phyloP scores from a whole-genome alignment of 2,888 invertebrate genomes.

The Acanthoscelides obtectus region DNA sequence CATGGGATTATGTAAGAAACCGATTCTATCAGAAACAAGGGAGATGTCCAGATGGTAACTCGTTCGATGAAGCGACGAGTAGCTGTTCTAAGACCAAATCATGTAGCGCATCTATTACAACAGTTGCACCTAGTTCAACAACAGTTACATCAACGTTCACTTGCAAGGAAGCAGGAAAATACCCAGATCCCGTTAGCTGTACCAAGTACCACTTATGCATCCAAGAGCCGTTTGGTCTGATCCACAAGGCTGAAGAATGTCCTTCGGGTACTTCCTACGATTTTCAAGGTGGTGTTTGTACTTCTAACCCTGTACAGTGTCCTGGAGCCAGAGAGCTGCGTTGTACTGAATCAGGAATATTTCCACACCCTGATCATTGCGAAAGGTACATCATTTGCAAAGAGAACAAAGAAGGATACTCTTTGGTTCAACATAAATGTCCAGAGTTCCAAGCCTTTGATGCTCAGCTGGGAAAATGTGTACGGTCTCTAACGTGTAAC shows the following conservation, averaged over 20 bases:
- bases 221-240: slow-evolving; percentile 22
- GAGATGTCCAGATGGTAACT: slow-evolving; percentile 46
- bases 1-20: slow-evolving; percentile 50
- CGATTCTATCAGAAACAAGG: slow-evolving; percentile 52
- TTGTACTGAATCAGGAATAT: slow-evolving; percentile 45
- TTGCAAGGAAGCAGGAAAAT: slow-evolving; percentile 32
- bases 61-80: slow-evolving; percentile 43
- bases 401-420: slow-evolving; percentile 51
- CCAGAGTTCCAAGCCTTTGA: slow-evolving; percentile 45
- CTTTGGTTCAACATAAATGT: slow-evolving; percentile 51
- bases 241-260: slow-evolving; percentile 31
- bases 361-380: slow-evolving; percentile 49
- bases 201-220: slow-evolving; percentile 34
- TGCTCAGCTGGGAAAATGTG: slow-evolving; percentile 42
- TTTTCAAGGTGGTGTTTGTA: slow-evolving; percentile 26
- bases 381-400: slow-evolving; percentile 52
- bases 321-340: slow-evolving; percentile 27
- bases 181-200: slow-evolving; percentile 31
- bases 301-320: slow-evolving; percentile 34
- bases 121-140: slow-evolving; percentile 3
- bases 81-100: slow-evolving; percentile 48
- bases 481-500: slow-evolving; percentile 48
- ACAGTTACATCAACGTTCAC: slow-evolving; percentile 28
- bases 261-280: slow-evolving; percentile 30
- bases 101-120: slow-evolving; percentile 51